Evolutionary conservation across 2,797 vertebrate species (phyloP), one percentile per base, ranked within the genome.

Genomic region (Diglossa cyanea): DNA sequence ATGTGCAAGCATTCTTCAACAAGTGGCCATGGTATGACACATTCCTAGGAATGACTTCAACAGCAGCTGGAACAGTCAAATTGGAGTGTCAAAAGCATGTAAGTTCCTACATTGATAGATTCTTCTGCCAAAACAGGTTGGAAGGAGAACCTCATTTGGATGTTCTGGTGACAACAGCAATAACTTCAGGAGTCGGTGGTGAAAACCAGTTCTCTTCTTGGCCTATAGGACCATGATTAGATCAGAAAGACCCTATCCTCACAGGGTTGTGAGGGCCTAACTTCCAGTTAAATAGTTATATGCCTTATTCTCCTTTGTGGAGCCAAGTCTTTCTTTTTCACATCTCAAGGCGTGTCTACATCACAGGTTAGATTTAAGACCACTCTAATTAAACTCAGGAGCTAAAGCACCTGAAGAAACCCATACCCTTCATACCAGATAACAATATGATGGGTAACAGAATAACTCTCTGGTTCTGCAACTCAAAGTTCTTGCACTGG

Each of bases 181-280:
- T 79, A 51, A 35, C 18, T 31, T 67, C n/a, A 48, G 42, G 45
- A 26, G 26, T 2, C 0, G 0, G 3, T 45, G 24, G 4, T 62
- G 9, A n/a, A 72, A 68, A 61, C 4, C 4, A 16, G 26, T 50
- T 81, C 10, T 14, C 45, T 75, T 8, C 6, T 65, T 63, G n/a
- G 15, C 13, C 15, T 71, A 53, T 35, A 62, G 24, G 16, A 73
- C 7, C 14, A 8, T 30, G 5, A 73, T 13, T 23, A 51, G n/a
- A 50, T 28, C 44, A 87, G 37, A 79, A 85, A 79, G 10, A 50
- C 4, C 10, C 23, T 39, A 89, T 72, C 20, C 9, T 60, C 25
- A 39, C 3, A 72, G 14, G 5, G 2, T 11, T 62, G 17, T 37
- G 26, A 12, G 20, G 83, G 9, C 10, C 70, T 75, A 81, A 51